Conservation (phyloP, 2,797 vertebrate species). For the Chelidonichthys spinosus region DNA sequence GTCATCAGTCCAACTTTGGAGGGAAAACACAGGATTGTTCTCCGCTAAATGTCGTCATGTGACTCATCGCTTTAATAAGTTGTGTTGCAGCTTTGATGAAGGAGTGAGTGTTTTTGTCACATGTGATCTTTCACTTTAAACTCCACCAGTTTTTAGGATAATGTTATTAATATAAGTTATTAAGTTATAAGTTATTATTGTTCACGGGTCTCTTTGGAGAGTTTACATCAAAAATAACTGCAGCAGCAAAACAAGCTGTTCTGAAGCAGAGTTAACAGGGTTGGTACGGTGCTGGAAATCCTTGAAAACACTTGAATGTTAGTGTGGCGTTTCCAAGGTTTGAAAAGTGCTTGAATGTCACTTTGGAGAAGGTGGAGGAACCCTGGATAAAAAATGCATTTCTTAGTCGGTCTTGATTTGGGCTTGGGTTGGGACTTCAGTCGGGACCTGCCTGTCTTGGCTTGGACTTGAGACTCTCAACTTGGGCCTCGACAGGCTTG, state of each 20-base stretch:
- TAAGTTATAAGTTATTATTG: not conserved
- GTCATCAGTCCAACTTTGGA: too few relatives aligned
- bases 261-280: not conserved
- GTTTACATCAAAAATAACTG: not conserved
- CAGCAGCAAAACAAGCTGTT: not conserved
- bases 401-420: too few relatives aligned
- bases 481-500: too few relatives aligned
- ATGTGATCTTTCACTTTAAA: constrained; percentile 19
- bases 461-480: not conserved
- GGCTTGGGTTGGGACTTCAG: too few relatives aligned
- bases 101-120: constrained; percentile 6
- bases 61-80: constrained; percentile 43
- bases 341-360: too few relatives aligned
- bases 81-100: constrained; percentile 29
- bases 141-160: not conserved
- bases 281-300: too few relatives aligned
- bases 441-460: too few relatives aligned
- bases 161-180: too few relatives aligned
- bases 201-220: not conserved
- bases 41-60: constrained; percentile 20
- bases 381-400: too few relatives aligned
- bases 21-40: not conserved
- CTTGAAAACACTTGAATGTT: too few relatives aligned
- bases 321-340: too few relatives aligned
- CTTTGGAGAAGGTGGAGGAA: too few relatives aligned